Evolutionary conservation across 2,888 invertebrate genomes (phyloP).

Genomic region (Acleris cristana): DNA sequence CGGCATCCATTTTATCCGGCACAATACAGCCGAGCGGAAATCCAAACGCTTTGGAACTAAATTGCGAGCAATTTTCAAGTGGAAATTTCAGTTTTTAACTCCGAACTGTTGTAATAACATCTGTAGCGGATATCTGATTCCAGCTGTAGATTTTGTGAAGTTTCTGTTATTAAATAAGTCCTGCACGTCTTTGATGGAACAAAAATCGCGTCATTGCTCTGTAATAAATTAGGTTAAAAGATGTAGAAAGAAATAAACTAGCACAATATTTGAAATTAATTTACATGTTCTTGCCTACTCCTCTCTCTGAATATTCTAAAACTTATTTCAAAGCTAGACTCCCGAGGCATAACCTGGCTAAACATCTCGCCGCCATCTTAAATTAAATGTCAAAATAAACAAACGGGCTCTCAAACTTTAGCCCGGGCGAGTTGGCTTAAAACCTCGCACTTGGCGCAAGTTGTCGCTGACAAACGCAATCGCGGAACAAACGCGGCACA

Average conservation of each 20-base stretch:
- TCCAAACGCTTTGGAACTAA: slow-evolving; percentile 22
- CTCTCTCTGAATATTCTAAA: background rate
- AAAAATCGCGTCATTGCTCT: too few species aligned
- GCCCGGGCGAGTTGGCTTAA: slow-evolving; percentile 6
- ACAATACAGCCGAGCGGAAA: slow-evolving; percentile 28
- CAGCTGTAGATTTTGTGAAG: slow-evolving; percentile 15
- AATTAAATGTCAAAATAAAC: slow-evolving; percentile 32
- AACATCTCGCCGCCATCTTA: slow-evolving; percentile 16
- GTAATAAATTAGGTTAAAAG: too few species aligned
- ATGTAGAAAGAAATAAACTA: too few species aligned
- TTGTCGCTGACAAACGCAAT: slow-evolving; percentile 14
- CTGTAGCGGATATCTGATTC: slow-evolving; percentile 26
- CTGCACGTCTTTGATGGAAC: background rate
- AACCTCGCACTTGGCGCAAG: slow-evolving; percentile 3
- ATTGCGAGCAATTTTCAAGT: slow-evolving; percentile 17
- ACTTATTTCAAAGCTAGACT: slow-evolving; percentile 14
- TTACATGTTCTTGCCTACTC: background rate
- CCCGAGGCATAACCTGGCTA: slow-evolving; percentile 9
- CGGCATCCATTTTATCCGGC: slow-evolving; percentile 30
- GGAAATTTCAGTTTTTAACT: slow-evolving; percentile 30
- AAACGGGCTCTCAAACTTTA: slow-evolving; percentile 24
- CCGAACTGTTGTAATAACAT: slow-evolving; percentile 23
- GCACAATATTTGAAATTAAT: too few species aligned
- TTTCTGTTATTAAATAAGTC: slow-evolving; percentile 6
- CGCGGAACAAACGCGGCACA: slow-evolving; percentile 7